Evolutionary conservation across 2,888 invertebrate species (phyloP), one percentile per base, ranked within the genome.

Genomic region (Pyrrhia umbra): DNA sequence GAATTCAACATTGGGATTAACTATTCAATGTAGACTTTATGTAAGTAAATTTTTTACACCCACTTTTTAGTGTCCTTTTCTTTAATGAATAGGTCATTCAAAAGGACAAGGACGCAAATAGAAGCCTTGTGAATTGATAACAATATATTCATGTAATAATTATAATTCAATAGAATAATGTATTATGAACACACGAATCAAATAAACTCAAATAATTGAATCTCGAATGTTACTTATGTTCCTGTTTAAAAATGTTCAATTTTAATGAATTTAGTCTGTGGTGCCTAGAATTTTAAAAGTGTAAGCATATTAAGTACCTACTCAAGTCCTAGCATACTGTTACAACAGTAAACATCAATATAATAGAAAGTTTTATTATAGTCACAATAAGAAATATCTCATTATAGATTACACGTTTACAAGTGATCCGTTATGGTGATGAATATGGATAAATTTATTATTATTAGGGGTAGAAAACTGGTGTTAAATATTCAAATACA

Each of bases 271-370:
- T 64, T 47, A 51, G 65, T 47, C 47, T 52, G 47, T 58, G 70
- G 58, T 71, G 76, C 50, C 49, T 74, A 76, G n/a, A 58, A 43
- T 49, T 30, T 59, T 46, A 47, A 57, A 51, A 55, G 1, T 42
- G 50, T 67, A 50, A 59, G 43, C 67, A 59, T 30, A 2, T 43
- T 43, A 45, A 20, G 10, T 23, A 21, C n/a, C n/a, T n/a, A 56
- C n/a, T 51, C n/a, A 40, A 45, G 23, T 15, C n/a, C 39, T 65
- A 56, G 42, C 25, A 39, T 23, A 39, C 27, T 47, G 42, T 46
- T 63, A 46, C 62, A 68, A 63, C n/a, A n/a, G n/a, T n/a, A n/a
- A n/a, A n/a, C n/a, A n/a, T n/a, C n/a, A n/a, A n/a, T n/a, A n/a
- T n/a, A n/a, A n/a, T n/a, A n/a, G n/a, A n/a, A n/a, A n/a, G n/a